Conservation (phyloP, 2,888 invertebrate species). For the Mythimna pallens region DNA sequence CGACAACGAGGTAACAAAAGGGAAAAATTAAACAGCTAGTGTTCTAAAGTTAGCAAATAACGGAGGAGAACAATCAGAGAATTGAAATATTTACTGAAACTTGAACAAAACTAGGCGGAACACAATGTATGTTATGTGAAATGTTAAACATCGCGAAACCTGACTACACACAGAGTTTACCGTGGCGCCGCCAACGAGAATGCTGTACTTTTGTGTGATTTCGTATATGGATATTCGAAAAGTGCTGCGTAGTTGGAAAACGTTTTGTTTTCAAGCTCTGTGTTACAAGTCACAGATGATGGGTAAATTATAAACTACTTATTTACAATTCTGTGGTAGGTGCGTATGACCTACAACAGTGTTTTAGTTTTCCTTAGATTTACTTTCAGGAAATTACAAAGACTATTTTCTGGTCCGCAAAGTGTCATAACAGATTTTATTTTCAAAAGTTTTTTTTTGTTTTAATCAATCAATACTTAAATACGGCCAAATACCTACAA, state of each 20-base stretch:
- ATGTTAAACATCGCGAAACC: conserved; percentile 64
- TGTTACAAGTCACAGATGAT: neutral
- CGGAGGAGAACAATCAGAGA: conserved; percentile 64
- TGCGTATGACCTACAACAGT: too few relatives aligned
- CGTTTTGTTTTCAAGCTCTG: conserved; percentile 19
- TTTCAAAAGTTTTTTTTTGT: neutral
- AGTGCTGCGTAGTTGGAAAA: conserved; percentile 31
- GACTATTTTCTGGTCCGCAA: neutral
- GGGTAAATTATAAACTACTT: neutral
- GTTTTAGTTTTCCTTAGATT: too few relatives aligned
- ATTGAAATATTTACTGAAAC: conserved; percentile 68
- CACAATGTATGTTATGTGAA: conserved; percentile 65
- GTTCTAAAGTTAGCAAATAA: conserved; percentile 61
- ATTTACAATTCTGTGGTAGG: neutral
- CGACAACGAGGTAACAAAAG: conserved; percentile 53
- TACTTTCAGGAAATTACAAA: too few relatives aligned
- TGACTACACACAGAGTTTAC: conserved; percentile 62
- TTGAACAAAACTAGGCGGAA: conserved; percentile 66
- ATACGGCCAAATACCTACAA: neutral
- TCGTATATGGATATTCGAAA: conserved; percentile 36
- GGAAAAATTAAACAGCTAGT: conserved; percentile 62
- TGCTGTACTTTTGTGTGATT: conserved; percentile 38
- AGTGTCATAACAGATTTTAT: too few relatives aligned
- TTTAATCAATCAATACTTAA: neutral
- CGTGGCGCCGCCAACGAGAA: conserved; percentile 59